These are phyloP conservation scores for Falcunculus frontatus DNA, from an alignment of 2,113 vertebrate species.

Conservation along the genomic window DNA sequence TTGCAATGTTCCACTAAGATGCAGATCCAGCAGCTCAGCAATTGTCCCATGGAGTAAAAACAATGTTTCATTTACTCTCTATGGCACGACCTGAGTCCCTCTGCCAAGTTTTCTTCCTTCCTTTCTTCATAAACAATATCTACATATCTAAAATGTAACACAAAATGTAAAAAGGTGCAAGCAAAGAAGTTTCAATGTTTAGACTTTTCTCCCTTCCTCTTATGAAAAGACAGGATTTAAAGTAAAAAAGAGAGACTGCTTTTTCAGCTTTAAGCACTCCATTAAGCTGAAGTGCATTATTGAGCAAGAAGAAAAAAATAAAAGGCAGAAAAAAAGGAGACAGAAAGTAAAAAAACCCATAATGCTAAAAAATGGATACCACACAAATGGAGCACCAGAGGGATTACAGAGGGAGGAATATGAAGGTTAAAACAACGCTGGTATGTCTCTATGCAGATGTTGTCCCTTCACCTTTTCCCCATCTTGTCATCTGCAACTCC, in stretches of 20 bases:
- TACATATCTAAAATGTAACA: not conserved
- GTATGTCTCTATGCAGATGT: not conserved
- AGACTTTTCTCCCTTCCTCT: not conserved
- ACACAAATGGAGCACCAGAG: not conserved
- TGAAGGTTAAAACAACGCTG: not conserved
- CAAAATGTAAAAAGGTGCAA: not conserved
- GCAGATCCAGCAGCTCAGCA: not conserved
- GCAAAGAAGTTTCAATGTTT: not conserved
- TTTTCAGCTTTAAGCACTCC: not conserved
- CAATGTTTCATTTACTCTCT: conserved; percentile 2
- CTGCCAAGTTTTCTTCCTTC: conserved; percentile 20
- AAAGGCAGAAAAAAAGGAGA: not conserved
- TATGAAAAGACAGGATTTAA: not conserved
- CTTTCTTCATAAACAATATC: not conserved
- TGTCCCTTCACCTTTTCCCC: not conserved
- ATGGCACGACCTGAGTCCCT: not conserved
- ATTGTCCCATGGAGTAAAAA: conserved; percentile 21
- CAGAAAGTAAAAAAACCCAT: not conserved
- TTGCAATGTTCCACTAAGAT: not conserved
- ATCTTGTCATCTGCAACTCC: not conserved
- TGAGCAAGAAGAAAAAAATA: not conserved
- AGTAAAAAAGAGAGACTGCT: not conserved
- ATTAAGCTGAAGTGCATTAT: not conserved
- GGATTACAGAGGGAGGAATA: fast-evolving
- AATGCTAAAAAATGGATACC: not conserved